A percentile compares a stretch with the other conserved stretches of the same genome.
Evolutionary conservation across 2,113 vertebrate genomes (phyloP).

Genomic region (Aix galericulata): DNA sequence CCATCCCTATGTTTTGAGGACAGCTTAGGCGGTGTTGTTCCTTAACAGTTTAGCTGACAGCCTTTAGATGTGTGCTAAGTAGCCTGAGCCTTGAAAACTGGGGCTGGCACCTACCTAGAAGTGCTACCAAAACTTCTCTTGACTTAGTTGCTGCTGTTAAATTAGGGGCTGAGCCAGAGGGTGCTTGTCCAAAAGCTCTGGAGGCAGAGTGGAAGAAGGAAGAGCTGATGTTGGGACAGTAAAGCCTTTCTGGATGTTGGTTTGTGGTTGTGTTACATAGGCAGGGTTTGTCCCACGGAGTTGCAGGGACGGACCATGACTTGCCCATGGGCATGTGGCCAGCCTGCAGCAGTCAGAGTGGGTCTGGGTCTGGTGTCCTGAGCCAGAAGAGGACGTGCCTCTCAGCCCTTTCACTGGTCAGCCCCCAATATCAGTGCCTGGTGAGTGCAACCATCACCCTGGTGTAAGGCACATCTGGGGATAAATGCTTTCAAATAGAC

Average conservation of each 20-base stretch:
- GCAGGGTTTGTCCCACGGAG: background rate
- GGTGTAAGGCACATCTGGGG: background rate
- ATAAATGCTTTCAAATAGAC: background rate
- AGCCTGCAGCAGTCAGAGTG: background rate
- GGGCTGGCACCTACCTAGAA: background rate
- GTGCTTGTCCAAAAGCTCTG: too few relatives aligned
- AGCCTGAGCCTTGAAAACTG: background rate
- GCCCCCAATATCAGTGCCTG: rapidly evolving
- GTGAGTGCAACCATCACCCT: background rate
- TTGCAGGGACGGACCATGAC: background rate
- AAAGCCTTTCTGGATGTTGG: too few relatives aligned
- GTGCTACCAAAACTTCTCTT: background rate
- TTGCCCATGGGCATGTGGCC: background rate
- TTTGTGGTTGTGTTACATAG: too few relatives aligned
- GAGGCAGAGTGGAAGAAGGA: too few relatives aligned
- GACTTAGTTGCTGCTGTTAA: too few relatives aligned
- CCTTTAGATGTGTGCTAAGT: background rate
- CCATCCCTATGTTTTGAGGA: background rate
- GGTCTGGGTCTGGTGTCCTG: background rate
- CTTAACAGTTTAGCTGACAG: background rate
- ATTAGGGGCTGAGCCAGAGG: too few relatives aligned
- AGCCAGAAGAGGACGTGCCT: rapidly evolving
- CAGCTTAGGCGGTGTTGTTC: background rate
- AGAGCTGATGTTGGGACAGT: too few relatives aligned
- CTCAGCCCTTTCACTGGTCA: background rate